These are phyloP conservation scores for Serrognathus titanus DNA, from an alignment of 2,888 invertebrate species.

Conservation along the genomic window DNA sequence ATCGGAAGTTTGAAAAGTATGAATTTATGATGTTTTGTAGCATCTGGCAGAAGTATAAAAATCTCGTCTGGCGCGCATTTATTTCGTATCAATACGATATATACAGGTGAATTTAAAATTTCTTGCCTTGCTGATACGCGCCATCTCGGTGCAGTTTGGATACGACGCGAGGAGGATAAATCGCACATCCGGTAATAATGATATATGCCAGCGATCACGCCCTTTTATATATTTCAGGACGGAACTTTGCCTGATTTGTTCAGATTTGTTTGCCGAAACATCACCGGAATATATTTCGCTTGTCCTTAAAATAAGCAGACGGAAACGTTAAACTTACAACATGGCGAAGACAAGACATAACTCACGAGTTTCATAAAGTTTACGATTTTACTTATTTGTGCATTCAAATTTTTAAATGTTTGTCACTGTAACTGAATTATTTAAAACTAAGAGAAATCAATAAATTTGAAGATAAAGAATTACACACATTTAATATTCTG, in stretches of 20 bases:
- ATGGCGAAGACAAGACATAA: too few species aligned
- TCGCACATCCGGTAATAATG: slow-evolving; percentile 32
- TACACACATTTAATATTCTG: too few species aligned
- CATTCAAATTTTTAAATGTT: too few species aligned
- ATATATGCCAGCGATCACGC: slow-evolving; percentile 30
- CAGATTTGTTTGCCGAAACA: slow-evolving; percentile 12
- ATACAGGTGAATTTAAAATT: slow-evolving; percentile 8
- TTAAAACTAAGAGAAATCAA: too few species aligned
- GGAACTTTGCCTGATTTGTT: slow-evolving; percentile 14
- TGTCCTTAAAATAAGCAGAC: not conserved
- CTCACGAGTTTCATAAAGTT: too few species aligned
- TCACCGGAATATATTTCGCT: not conserved
- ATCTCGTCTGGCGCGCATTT: slow-evolving; percentile 15
- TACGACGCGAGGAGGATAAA: slow-evolving; percentile 29
- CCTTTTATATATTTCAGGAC: slow-evolving; percentile 29
- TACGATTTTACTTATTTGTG: too few species aligned
- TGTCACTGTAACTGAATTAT: too few species aligned
- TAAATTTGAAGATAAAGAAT: too few species aligned
- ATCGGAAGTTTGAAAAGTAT: slow-evolving; percentile 29
- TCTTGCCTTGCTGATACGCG: not conserved
- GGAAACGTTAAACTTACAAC: too few species aligned
- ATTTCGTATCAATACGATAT: slow-evolving; percentile 9
- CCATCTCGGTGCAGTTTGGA: slow-evolving; percentile 15
- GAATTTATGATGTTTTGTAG: slow-evolving; percentile 33
- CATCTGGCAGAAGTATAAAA: slow-evolving; percentile 30